phyloP scores from a whole-genome alignment of 2,113 vertebrate species.

The Prochilodus magdalenae region DNA sequence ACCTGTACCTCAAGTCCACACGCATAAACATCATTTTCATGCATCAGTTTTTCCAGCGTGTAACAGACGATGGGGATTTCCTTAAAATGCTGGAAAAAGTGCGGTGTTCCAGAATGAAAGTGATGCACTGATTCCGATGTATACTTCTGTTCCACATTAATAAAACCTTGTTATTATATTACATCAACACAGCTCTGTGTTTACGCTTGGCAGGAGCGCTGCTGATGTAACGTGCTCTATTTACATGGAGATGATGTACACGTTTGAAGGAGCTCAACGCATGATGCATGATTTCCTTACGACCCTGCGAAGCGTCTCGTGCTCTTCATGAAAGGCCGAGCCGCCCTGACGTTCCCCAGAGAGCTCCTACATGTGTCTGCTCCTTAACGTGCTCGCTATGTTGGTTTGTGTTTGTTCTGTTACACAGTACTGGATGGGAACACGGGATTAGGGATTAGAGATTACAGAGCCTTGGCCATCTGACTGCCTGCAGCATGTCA shows the following conservation, averaged over 20 bases:
- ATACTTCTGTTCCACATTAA: background rate
- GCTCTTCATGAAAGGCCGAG: background rate
- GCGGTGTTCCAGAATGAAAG: background rate
- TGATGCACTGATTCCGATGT: background rate
- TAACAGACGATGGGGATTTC: background rate
- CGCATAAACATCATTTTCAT: too few species aligned
- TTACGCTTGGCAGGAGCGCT: background rate
- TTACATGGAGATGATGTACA: background rate
- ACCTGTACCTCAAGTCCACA: too few species aligned
- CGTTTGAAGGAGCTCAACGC: background rate
- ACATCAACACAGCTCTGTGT: background rate
- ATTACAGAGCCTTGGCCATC: slow-evolving; percentile 21
- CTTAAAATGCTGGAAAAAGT: background rate
- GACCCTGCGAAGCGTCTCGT: background rate
- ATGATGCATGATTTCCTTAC: background rate
- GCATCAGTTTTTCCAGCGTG: background rate
- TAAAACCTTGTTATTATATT: background rate
- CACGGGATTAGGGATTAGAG: slow-evolving; percentile 54
- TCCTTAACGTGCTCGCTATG: slow-evolving; percentile 10
- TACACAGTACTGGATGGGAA: slow-evolving; percentile 12
- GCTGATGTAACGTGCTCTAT: background rate
- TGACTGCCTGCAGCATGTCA: background rate
- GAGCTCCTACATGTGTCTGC: background rate
- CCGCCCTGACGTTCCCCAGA: slow-evolving; percentile 7
- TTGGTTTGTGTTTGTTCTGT: slow-evolving; percentile 49